Percentiles rank a stretch among this genome's conserved stretches.
These are phyloP conservation scores for Loxodonta africana DNA, from an alignment of 2,113 vertebrate genomes.

Conservation along the genomic window DNA sequence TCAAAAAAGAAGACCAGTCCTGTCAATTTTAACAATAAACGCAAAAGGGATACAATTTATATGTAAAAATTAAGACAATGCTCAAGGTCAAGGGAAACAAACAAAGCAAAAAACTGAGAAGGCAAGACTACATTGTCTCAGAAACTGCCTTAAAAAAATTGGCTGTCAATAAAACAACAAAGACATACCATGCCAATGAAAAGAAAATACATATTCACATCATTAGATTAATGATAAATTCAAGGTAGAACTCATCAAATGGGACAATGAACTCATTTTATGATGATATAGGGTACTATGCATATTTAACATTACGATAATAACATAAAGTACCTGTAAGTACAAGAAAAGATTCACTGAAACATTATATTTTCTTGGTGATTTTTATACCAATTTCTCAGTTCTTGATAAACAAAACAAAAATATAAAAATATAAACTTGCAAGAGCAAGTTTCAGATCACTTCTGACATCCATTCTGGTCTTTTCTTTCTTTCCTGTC, in stretches of 20 bases:
- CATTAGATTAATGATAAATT: slow-evolving; percentile 21
- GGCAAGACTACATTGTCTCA: background rate
- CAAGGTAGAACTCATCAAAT: slow-evolving; percentile 31
- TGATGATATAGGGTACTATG: background rate
- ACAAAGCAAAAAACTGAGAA: slow-evolving; percentile 34
- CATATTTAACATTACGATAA: slow-evolving; percentile 18
- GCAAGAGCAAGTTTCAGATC: no score
- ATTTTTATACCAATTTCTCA: slow-evolving; percentile 17
- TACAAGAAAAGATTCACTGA: background rate
- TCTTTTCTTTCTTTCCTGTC: no score
- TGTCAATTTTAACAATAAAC: slow-evolving; percentile 37
- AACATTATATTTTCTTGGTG: background rate
- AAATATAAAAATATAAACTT: slow-evolving; percentile 24
- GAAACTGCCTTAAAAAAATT: slow-evolving; percentile 28
- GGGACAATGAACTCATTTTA: slow-evolving; percentile 31
- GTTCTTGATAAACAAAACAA: slow-evolving; percentile 19
- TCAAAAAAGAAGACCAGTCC: slow-evolving; percentile 16
- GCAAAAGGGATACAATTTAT: slow-evolving; percentile 20
- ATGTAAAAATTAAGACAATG: slow-evolving; percentile 18
- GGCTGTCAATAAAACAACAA: slow-evolving; percentile 37
- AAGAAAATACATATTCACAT: background rate
- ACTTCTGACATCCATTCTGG: no score
- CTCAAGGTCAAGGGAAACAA: slow-evolving; percentile 31
- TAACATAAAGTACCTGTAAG: slow-evolving; percentile 43
- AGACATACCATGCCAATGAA: background rate